Base-by-base conservation (phyloP, 2,113 vertebrate species). In the Psittacula cyanocephala region DNA sequence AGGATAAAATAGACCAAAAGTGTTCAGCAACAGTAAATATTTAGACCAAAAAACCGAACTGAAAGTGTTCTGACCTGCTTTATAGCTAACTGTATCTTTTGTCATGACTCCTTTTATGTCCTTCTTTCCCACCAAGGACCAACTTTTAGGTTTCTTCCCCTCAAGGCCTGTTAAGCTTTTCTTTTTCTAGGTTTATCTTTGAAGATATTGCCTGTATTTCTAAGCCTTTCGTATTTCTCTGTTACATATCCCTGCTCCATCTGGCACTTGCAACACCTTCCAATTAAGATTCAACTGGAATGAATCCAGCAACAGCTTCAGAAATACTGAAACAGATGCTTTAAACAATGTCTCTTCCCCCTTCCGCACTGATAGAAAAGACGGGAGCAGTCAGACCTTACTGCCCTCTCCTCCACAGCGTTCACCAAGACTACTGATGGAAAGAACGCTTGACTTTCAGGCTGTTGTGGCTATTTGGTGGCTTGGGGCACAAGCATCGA, bases 241-340 rank as follows among this genome's bases (percentile, higher is more conserved):
- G 39, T 50, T 57, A 81, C 92, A 79, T 16, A 79, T 81, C 90
- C 77, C 86, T 78, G 91, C 86, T 96, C 96, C 96, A 93, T 97
- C 96, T 95, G 96, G 88, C 88, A 81, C 89, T 96, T 44, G 62
- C 93, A 92, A 52, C 95, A 97, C 93, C 95, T 96, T 94, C 93
- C 92, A 94, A 92, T 89, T 95, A 71, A 86, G 92, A 93, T 89
- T 95, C 83, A 62, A 62, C 96, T 94, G 96, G 95, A 96, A 69
- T 0, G 13, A 35, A 17, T 84, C 95, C 96, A 96, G 92, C 93
- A 75, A 97, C 96, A 96, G 96, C 95, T 95, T 97, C 96, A 94
- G 92, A 93, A 96, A 93, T 94, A 59, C 96, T 24, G 62, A 69
- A 86, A 52, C 96, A 96, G 95, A 97, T 96, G 95, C 96, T 95